Conservation (phyloP, 2,113 vertebrate genomes). For the Neolamprologus toae region DNA sequence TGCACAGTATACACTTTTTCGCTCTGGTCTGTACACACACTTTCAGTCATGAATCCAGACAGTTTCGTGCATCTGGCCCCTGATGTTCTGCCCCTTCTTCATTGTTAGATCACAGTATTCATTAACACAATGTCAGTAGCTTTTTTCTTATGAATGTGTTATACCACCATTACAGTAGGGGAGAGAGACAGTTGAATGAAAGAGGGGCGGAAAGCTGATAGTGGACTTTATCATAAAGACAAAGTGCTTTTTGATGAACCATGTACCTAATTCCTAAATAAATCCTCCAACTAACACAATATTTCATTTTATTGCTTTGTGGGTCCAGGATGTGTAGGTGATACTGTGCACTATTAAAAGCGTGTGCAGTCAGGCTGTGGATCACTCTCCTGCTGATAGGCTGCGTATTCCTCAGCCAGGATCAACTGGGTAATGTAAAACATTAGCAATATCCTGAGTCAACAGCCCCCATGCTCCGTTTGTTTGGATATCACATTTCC, state of each 20-base stretch:
- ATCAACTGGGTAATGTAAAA: conserved; percentile 35
- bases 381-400: conserved; percentile 3
- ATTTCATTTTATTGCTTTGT: background rate
- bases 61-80: background rate
- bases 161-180: background rate
- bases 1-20: background rate
- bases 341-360: conserved; percentile 40
- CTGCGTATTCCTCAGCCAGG: background rate
- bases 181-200: background rate
- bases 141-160: background rate
- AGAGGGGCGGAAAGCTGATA: rapidly evolving
- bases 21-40: background rate
- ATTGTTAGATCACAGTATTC: background rate
- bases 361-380: conserved; percentile 1
- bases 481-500: conserved; percentile 63
- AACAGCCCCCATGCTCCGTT: conserved; percentile 18
- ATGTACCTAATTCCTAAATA: conserved; percentile 4
- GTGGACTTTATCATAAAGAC: background rate
- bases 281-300: background rate
- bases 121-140: background rate
- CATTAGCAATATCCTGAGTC: conserved; percentile 58
- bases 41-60: background rate
- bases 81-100: background rate
- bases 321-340: conserved; percentile 14
- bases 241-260: conserved; percentile 1